These are phyloP conservation scores for Callipepla californica DNA, from an alignment of 2,113 vertebrate genomes.

Conservation along the genomic window DNA sequence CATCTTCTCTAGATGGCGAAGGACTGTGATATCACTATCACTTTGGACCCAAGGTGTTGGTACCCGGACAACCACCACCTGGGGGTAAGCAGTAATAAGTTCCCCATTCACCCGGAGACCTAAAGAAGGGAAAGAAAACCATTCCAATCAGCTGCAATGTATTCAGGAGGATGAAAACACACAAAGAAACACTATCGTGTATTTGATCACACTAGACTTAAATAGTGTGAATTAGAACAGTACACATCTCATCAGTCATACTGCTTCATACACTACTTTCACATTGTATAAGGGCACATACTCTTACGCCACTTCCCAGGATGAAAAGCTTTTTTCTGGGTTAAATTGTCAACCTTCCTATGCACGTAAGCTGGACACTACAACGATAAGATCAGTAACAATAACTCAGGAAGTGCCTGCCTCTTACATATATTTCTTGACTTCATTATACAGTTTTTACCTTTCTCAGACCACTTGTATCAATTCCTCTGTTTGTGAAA, in stretches of 20 bases:
- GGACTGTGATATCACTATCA: constrained; percentile 85
- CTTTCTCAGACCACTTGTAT: neutral
- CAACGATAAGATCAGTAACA: neutral
- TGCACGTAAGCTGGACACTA: neutral
- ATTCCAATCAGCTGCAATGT: neutral
- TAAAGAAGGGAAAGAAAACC: constrained; percentile 28
- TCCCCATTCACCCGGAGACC: constrained; percentile 84
- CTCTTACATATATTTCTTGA: neutral
- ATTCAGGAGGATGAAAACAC: neutral
- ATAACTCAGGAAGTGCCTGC: neutral
- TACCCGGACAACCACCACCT: constrained; percentile 85
- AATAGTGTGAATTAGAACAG: neutral
- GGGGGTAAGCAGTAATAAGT: constrained; percentile 81
- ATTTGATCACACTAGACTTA: neutral
- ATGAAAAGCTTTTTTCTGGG: neutral
- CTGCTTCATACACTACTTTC: neutral
- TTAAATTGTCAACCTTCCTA: neutral
- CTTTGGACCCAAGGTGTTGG: constrained; percentile 87
- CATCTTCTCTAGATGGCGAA: constrained; percentile 87
- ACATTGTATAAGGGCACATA: neutral
- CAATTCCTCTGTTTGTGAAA: neutral
- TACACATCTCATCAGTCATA: neutral
- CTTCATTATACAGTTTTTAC: neutral
- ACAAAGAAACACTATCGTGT: neutral
- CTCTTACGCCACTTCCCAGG: neutral